Evolutionary conservation across 2,797 vertebrate genomes (phyloP).

Genomic region (Acridotheres tristis): DNA sequence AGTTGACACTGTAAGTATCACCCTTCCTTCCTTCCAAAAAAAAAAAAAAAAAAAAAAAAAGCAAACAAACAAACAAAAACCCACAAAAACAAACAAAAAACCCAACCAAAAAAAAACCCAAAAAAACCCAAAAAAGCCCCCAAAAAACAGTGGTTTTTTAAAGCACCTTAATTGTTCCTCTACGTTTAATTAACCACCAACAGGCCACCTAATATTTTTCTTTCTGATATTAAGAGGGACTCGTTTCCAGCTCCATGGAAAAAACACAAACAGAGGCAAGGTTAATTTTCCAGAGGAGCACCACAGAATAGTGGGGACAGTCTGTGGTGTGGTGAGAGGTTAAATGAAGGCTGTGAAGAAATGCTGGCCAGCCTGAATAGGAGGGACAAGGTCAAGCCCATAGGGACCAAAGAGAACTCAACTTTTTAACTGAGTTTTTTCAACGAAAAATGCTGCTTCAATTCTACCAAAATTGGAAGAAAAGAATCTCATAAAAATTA

Average conservation of each 20-base stretch:
- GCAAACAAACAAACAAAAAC: neutral
- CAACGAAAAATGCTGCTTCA: neutral
- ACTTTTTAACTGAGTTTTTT: neutral
- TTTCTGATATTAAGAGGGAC: neutral
- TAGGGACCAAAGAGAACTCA: neutral
- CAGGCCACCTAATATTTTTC: neutral
- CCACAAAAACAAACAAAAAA: too few species aligned
- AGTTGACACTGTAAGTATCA: neutral
- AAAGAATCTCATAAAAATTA: neutral
- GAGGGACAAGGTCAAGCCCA: neutral
- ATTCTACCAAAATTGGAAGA: neutral
- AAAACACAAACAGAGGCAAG: neutral
- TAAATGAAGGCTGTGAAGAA: neutral
- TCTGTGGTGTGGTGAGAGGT: neutral
- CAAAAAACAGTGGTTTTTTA: too few species aligned
- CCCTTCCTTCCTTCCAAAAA: neutral
- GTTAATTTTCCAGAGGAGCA: neutral
- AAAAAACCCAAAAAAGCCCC: neutral
- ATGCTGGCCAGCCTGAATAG: neutral
- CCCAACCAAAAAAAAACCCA: too few species aligned
- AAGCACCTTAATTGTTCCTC: neutral
- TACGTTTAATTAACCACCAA: rapidly evolving
- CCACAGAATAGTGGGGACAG: neutral
- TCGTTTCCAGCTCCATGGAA: neutral
- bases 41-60: too few species aligned